Conservation (phyloP, 2,888 invertebrate species). For the Acronicta alni region DNA sequence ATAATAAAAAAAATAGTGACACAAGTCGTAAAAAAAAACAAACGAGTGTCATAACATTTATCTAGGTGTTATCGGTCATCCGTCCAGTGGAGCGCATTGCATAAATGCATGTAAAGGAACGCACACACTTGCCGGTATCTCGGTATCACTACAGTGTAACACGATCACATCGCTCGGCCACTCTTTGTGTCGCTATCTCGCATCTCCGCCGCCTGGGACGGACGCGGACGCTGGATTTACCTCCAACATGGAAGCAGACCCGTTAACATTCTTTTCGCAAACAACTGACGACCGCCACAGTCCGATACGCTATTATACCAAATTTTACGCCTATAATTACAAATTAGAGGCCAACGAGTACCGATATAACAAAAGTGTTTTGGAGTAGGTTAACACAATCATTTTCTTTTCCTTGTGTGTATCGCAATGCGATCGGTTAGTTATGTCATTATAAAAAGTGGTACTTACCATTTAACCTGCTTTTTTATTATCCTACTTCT, state of each 20-base stretch:
- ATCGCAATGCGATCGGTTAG: constrained; percentile 41
- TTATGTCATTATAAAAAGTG: constrained; percentile 56
- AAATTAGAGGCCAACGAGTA: constrained; percentile 72
- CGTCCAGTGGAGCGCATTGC: constrained; percentile 32
- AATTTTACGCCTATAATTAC: constrained; percentile 79
- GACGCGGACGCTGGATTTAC: constrained; percentile 31
- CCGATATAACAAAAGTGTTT: constrained; percentile 60
- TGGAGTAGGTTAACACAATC: constrained; percentile 62
- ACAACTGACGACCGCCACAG: constrained; percentile 68
- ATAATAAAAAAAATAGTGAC: constrained; percentile 14
- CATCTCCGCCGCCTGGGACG: constrained; percentile 47
- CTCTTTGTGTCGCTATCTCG: constrained; percentile 66
- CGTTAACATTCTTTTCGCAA: constrained; percentile 84
- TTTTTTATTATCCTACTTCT: constrained; percentile 43
- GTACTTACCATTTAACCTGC: constrained; percentile 47
- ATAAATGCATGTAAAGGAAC: constrained; percentile 38
- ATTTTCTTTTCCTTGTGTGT: constrained; percentile 48
- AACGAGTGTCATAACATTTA: constrained; percentile 51
- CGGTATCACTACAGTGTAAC: constrained; percentile 41
- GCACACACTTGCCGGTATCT: constrained; percentile 28
- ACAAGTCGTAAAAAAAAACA: constrained; percentile 37
- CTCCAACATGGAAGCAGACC: constrained; percentile 72
- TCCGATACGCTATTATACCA: constrained; percentile 72
- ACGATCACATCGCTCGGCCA: constrained; percentile 62
- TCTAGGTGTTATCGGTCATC: constrained; percentile 47